Evolutionary conservation across 2,797 vertebrate genomes (phyloP), one percentile per base, ranked within the genome.

Genomic region (Adrianichthys oophorus): DNA sequence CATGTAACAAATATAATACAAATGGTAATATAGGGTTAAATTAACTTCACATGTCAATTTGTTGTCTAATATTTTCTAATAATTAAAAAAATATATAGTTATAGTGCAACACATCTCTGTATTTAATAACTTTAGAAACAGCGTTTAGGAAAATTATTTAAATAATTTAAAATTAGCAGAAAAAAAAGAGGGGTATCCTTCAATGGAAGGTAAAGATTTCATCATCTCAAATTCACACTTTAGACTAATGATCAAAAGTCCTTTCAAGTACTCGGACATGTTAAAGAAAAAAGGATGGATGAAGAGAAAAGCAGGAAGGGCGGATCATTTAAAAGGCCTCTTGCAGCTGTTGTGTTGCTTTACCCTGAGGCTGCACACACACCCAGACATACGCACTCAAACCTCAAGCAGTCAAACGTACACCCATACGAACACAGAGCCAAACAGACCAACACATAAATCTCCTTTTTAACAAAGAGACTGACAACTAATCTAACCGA

Each of bases 401-500:
- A 37, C 32, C 32, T 37, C 10, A 37, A 12, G 32, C 32, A 48
- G 17, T 29, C 49, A 26, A 17, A 42, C 46, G 44, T 15, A 29
- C 48, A 56, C 54, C 19, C 12, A 57, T 41, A 29, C 46, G 44
- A 52, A 45, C 48, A 62, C 41, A 17, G 52, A 43, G 65, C 61
- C 62, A 71, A 74, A 56, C 62, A 70, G 65, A 50, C 66, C 18
- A 71, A 54, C 65, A 57, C 82, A 83, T 87, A 76, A 85, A 84
- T 89, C 83, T 87, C 63, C 58, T 48, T 56, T 51, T 55, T 66
- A 83, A 89, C 87, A 87, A 89, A 86, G 77, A 76, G 16, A 47
- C 44, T 80, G 77, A 74, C 87, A 83, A 21, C 62, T 64, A 65
- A 83, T 82, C 53, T 73, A 86, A 84, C 72, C 42, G 71, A 69